Percentiles rank a stretch among this genome's conserved stretches.
Conservation (phyloP, 2,797 vertebrate species). For the Anabas testudineus region DNA sequence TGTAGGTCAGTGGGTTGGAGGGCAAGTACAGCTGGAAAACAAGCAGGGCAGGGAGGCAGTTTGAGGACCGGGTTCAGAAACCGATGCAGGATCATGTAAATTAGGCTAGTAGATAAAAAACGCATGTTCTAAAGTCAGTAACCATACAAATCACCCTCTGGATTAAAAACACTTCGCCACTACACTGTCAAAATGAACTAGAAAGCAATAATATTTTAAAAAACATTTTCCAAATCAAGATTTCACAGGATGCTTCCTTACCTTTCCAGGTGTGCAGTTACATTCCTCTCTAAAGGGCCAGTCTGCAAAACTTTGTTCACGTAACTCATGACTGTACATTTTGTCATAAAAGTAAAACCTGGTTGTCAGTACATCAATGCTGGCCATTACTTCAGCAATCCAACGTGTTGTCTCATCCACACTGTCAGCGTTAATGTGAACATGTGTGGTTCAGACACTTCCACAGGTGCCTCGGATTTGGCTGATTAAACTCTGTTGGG, state of each 20-base stretch:
- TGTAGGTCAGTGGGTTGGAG: not conserved
- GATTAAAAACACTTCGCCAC: not conserved
- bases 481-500: slow-evolving; percentile 27
- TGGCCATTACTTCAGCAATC: slow-evolving; percentile 57
- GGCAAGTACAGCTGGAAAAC: no score
- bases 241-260: slow-evolving; percentile 39
- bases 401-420: not conserved
- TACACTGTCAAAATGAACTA: not conserved
- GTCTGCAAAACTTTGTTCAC: slow-evolving; percentile 82
- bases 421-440: not conserved
- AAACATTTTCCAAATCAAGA: no score
- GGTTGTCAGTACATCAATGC: slow-evolving; percentile 34
- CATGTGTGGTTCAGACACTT: not conserved
- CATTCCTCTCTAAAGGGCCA: slow-evolving; percentile 89
- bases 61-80: no score
- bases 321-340: slow-evolving; percentile 84
- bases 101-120: no score
- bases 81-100: no score
- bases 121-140: no score
- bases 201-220: no score
- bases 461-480: slow-evolving; percentile 47
- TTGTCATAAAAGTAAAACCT: slow-evolving; percentile 74
- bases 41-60: no score
- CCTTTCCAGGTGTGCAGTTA: slow-evolving; percentile 87
- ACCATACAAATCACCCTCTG: not conserved